Evolutionary conservation across 2,888 invertebrate species (phyloP).

Genomic region (Balanococcus diminutus): DNA sequence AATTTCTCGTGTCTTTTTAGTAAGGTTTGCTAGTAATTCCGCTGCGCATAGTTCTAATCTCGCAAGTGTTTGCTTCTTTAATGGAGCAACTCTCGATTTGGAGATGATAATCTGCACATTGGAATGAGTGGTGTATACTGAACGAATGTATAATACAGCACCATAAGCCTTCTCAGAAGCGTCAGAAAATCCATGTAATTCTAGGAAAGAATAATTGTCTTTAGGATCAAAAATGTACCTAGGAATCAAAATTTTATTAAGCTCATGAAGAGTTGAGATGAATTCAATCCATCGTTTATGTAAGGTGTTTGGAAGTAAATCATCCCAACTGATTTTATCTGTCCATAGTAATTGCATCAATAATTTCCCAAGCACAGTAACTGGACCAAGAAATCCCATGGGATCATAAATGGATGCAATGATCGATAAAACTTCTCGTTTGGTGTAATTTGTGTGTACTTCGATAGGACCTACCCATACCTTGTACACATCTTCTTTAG

Average conservation of each 20-base stretch:
- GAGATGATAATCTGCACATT: conserved; percentile 57
- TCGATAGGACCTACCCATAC: not conserved
- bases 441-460: not conserved
- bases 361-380: conserved; percentile 45
- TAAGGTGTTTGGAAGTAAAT: not conserved
- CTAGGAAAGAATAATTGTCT: too few relatives aligned
- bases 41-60: conserved; percentile 59
- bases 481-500: not conserved
- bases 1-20: conserved; percentile 30
- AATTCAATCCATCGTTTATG: conserved; percentile 27
- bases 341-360: conserved; percentile 51
- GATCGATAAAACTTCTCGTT: conserved; percentile 40
- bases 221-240: too few relatives aligned
- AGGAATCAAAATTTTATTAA: too few relatives aligned
- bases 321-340: conserved; percentile 53
- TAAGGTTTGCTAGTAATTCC: conserved; percentile 57
- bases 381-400: conserved; percentile 37
- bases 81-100: conserved; percentile 59
- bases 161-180: too few relatives aligned
- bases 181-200: too few relatives aligned
- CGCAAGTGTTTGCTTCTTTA: conserved; percentile 58
- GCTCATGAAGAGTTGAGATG: not conserved
- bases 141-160: too few relatives aligned
- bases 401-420: conserved; percentile 49
- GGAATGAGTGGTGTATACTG: not conserved